Evolutionary conservation across 37 sponge, comb jelly and placozoan genomes (phyloP), one percentile per base, ranked within the genome.

Genomic region (Amphimedon queenslandica): DNA sequence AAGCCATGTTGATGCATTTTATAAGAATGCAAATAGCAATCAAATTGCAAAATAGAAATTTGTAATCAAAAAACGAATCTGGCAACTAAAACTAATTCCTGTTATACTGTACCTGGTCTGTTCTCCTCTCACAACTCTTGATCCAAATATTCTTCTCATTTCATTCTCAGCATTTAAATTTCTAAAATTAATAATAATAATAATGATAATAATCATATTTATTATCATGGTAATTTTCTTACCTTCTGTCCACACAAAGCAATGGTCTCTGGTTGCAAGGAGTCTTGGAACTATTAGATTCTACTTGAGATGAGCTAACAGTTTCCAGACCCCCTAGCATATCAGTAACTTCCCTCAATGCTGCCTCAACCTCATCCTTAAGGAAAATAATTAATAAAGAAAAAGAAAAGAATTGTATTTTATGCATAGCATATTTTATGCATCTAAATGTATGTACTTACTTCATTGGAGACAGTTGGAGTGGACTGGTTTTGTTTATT

Each of bases 61-160:
- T 47, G 51, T 47, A 13, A 18, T 47, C n/a, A n/a, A n/a, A n/a
- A n/a, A n/a, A n/a, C n/a, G n/a, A n/a, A n/a, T n/a, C n/a, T n/a
- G n/a, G n/a, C n/a, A n/a, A n/a, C n/a, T n/a, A n/a, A n/a, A n/a
- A n/a, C n/a, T n/a, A n/a, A n/a, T n/a, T n/a, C n/a, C n/a, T n/a
- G n/a, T n/a, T n/a, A n/a, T n/a, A n/a, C n/a, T n/a, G n/a, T n/a
- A n/a, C n/a, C n/a, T n/a, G n/a, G n/a, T 47, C 13, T 18, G 53
- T 13, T 64, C 87, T 28, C 73, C 84, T n/a, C 82, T n/a, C 28
- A 90, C 91, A 25, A 83, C 94, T 65, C 76, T 77, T 27, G 95
- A 84, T 1, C 96, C 96, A 92, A 96, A 96, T 73, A 93, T 93
- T 71, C 91, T 71, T 74, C 81, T 69, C 84, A 96, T 84, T 60